Conservation (phyloP, 2,797 vertebrate species). For the Cygnus olor region DNA sequence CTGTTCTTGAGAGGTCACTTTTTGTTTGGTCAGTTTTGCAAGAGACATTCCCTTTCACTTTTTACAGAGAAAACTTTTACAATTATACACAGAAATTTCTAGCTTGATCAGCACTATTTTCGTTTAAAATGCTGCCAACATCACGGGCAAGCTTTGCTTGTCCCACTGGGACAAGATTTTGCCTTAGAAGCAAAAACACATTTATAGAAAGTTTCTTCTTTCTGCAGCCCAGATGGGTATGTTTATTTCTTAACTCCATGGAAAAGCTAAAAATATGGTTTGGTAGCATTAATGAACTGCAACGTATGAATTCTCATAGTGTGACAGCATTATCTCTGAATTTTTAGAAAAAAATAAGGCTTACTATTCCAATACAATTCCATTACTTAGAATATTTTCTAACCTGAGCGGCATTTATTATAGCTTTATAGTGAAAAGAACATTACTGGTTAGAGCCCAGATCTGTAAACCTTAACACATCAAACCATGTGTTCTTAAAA, state of each 20-base stretch:
- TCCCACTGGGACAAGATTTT: slow-evolving; percentile 2
- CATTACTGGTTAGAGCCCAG: neutral
- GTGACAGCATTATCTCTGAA: neutral
- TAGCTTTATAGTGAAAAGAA: neutral
- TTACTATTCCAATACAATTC: neutral
- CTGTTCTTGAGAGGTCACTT: neutral
- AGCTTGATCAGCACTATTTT: slow-evolving; percentile 24
- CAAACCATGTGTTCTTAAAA: neutral
- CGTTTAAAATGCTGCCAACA: slow-evolving; percentile 34
- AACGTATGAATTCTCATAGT: neutral
- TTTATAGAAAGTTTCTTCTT: neutral
- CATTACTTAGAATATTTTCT: neutral
- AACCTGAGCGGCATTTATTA: neutral
- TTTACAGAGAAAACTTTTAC: neutral
- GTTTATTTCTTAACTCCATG: neutral
- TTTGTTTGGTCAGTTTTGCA: neutral
- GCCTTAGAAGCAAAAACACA: slow-evolving; percentile 28
- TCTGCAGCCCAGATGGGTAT: neutral
- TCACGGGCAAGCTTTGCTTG: neutral
- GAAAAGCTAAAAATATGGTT: slow-evolving; percentile 39
- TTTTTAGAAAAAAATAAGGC: neutral
- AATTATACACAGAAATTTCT: neutral
- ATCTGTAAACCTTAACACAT: neutral
- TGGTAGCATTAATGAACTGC: slow-evolving; percentile 19
- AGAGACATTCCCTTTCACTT: neutral